Evolutionary conservation across 2,888 invertebrate species (phyloP).

Genomic region (Alcis repandata): DNA sequence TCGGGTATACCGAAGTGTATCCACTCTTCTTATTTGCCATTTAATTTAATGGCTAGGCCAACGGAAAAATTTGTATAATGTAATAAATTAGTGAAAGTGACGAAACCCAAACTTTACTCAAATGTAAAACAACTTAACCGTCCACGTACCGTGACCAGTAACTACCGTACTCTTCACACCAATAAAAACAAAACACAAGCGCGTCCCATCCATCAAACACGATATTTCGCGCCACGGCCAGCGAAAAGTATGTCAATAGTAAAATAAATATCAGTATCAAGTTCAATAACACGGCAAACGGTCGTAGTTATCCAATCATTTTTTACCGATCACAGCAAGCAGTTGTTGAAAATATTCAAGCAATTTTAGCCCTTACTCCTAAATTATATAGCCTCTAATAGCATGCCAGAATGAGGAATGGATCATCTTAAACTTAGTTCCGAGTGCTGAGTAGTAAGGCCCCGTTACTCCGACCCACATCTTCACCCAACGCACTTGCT

Average conservation of each 20-base stretch:
- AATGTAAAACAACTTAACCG: background rate
- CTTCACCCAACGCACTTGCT: slow-evolving; percentile 52
- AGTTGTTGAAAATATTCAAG: slow-evolving; percentile 31
- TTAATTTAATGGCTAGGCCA: too few species aligned
- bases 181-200: slow-evolving; percentile 7
- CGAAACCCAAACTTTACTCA: background rate
- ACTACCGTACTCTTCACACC: background rate
- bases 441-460: slow-evolving; percentile 49
- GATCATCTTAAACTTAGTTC: slow-evolving; percentile 46
- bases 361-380: slow-evolving; percentile 34
- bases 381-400: slow-evolving; percentile 38
- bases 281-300: slow-evolving; percentile 60
- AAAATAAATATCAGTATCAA: slow-evolving; percentile 47
- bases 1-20: too few species aligned
- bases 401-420: slow-evolving; percentile 36
- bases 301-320: slow-evolving; percentile 30
- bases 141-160: background rate
- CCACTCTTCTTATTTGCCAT: too few species aligned
- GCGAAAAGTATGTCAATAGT: slow-evolving; percentile 18
- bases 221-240: background rate
- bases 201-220: slow-evolving; percentile 8
- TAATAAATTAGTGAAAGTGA: background rate
- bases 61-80: too few species aligned
- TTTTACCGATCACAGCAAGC: slow-evolving; percentile 36
- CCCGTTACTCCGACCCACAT: slow-evolving; percentile 81